A percentile compares a stretch with the other conserved stretches of the same genome.
Conservation (phyloP, 92 coral and sea anemone species). For the Zoanthus sociatus region DNA sequence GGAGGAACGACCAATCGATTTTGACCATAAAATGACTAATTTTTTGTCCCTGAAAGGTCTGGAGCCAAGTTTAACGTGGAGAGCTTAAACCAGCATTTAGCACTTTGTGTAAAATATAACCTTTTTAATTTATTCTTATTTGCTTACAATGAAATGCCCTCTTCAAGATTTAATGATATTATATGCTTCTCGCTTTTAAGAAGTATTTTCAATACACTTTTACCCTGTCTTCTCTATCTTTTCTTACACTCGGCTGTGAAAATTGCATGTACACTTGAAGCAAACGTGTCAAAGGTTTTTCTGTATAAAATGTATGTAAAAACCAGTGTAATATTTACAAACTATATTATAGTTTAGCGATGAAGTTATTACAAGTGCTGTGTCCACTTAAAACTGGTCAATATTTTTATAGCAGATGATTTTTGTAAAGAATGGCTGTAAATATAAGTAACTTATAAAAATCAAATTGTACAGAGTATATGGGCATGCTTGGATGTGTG, state of each 20-base stretch:
- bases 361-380: not conserved
- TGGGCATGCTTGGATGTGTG: no score
- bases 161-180: no score
- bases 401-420: slow-evolving; percentile 27
- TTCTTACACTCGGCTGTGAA: not conserved
- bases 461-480: slow-evolving; percentile 4
- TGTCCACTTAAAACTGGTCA: not conserved
- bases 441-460: slow-evolving; percentile 13
- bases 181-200: no score
- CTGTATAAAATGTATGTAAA: not conserved
- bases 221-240: not conserved
- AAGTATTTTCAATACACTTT: no score
- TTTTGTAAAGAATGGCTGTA: slow-evolving; percentile 33
- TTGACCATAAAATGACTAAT: slow-evolving; percentile 85
- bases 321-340: not conserved
- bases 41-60: slow-evolving; percentile 90
- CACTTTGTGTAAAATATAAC: not conserved
- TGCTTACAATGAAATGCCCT: not conserved
- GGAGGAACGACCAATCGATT: slow-evolving; percentile 94
- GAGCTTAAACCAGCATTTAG: slow-evolving; percentile 46
- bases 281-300: not conserved
- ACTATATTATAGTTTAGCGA: not conserved
- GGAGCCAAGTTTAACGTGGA: slow-evolving; percentile 82
- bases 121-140: not conserved
- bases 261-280: not conserved